phyloP scores from a whole-genome alignment of 2,888 invertebrate genomes.

The Lasioglossum lativentre region DNA sequence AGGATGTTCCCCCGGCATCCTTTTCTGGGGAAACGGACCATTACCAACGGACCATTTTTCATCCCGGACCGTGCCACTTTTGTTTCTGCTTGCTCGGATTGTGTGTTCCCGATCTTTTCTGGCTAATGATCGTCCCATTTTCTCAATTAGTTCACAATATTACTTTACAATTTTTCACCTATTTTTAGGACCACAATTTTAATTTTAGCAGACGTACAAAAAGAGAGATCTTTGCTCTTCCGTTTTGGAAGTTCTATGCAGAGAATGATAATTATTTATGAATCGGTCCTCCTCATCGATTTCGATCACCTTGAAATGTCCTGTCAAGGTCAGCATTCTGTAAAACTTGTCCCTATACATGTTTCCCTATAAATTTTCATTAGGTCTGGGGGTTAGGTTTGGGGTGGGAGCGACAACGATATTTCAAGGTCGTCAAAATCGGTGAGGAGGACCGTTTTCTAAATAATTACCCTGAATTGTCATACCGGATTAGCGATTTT shows the following conservation, averaged over 20 bases:
- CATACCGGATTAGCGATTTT: neutral
- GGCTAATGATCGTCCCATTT: neutral
- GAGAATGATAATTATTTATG: no score
- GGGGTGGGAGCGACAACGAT: no score
- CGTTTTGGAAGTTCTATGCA: no score
- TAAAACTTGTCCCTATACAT: no score
- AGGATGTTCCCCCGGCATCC: neutral
- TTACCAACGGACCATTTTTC: slow-evolving; percentile 29
- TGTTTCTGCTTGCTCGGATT: slow-evolving; percentile 7
- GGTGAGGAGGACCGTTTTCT: no score
- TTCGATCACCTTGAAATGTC: no score
- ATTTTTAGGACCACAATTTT: neutral
- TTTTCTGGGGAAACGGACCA: neutral
- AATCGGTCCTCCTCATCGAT: no score
- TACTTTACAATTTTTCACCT: neutral
- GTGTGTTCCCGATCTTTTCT: neutral
- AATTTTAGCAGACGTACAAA: neutral
- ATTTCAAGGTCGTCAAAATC: neutral
- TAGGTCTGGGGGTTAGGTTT: no score
- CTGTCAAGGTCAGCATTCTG: no score
- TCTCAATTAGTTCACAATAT: neutral
- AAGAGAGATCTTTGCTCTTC: no score
- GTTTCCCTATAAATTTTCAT: no score
- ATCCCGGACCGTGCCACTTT: neutral
- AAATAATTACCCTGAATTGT: neutral